A percentile compares a stretch with the other conserved stretches of the same genome.
Conservation (phyloP, 2,797 vertebrate species). For the Anisognathus igniventris region DNA sequence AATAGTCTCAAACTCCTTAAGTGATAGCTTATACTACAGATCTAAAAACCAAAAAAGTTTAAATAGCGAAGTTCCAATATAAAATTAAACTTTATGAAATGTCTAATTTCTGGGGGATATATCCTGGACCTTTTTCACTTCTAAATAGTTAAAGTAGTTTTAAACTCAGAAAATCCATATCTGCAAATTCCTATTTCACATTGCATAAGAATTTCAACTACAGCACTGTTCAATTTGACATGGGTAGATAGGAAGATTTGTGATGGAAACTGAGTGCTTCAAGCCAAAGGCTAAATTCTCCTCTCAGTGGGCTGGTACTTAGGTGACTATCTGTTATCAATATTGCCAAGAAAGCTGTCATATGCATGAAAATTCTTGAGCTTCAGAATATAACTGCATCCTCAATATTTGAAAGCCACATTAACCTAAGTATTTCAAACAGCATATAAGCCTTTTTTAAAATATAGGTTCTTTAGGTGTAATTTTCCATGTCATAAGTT, state of each 20-base stretch:
- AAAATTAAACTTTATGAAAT: background rate
- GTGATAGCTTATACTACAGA: background rate
- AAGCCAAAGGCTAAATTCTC: background rate
- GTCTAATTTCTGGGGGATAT: background rate
- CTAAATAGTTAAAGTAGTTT: background rate
- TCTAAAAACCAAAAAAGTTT: background rate
- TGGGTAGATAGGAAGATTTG: background rate
- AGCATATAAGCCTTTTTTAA: accelerated
- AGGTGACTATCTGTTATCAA: background rate
- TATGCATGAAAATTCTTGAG: background rate
- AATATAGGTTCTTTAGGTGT: background rate
- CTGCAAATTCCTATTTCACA: background rate
- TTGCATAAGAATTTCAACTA: background rate
- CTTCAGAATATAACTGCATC: background rate
- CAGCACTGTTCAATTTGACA: background rate
- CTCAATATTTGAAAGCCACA: background rate
- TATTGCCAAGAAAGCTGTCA: background rate
- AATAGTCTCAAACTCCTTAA: background rate
- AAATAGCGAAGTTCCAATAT: background rate
- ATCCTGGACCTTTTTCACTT: background rate
- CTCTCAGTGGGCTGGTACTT: background rate
- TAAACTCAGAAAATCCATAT: background rate
- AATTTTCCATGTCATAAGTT: background rate
- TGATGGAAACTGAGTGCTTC: background rate
- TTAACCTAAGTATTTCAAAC: background rate